Base-by-base conservation (phyloP, 2,888 invertebrate genomes). In the Aphrophora alni region DNA sequence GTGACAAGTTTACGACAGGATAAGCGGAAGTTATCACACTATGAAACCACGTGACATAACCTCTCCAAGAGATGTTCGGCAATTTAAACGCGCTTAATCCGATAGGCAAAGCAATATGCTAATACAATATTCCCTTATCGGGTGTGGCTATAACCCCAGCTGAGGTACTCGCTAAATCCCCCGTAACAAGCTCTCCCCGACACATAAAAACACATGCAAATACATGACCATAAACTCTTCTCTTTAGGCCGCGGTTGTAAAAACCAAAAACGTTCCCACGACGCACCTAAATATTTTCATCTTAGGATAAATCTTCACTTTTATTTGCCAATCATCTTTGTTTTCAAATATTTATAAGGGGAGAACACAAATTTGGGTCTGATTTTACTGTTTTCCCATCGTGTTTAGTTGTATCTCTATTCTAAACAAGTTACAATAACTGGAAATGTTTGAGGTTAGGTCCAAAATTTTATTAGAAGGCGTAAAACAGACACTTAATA, bases 291-390 rank as follows among this genome's bases (percentile, higher is more conserved):
- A 59, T 59, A 59, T 59, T 59, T 21, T 44, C 44, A 44, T 44
- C 59, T 59, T 59, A 0, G 59, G 59, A 59, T 59, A 59, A 59
- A 59, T 59, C 59, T 59, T 59, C 59, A 17, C 59, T 59, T 59
- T 59, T 59, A 59, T 59, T 59, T 59, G 59, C 59, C 59, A 59
- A 59, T 59, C 59, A 59, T 21, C 59, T 59, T 59, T 21, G 59
- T n/a, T 33, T 59, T 59, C 59, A 21, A 44, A 21, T 59, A 21
- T 59, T 21, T 21, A 44, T 14, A 59, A 59, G 59, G 59, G 59
- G 4, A 21, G 21, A 59, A 59, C 59, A 59, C n/a, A 21, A 59
- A 12, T 59, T 59, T 21, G 8, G 17, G 8, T 7, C 44, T 44
- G 59, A 44, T 59, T 59, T 59, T 59, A 59, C 59, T 21, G 59